These are phyloP conservation scores for Drosophila nikananu DNA, from an alignment of 1,140 invertebrate genomes.

Conservation along the genomic window DNA sequence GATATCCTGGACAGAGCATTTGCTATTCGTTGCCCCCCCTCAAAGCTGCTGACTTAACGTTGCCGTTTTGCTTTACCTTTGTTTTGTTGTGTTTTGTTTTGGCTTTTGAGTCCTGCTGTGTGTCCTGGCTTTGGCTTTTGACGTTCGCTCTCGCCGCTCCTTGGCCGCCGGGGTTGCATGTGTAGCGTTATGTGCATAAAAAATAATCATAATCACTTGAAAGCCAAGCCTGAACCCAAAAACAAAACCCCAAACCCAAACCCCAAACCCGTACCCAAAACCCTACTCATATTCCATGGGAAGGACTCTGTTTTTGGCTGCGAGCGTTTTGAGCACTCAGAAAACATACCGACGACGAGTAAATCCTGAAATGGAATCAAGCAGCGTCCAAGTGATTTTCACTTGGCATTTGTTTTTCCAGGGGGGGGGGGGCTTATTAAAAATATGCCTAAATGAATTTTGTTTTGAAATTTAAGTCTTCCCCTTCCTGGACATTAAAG, in stretches of 20 bases:
- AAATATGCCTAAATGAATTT: conserved; percentile 69
- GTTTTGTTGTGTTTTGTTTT: conserved; percentile 16
- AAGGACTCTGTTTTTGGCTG: conserved; percentile 22
- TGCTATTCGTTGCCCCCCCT: not conserved
- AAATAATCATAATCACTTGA: conserved; percentile 83
- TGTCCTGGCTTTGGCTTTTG: conserved; percentile 63
- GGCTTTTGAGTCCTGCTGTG: conserved; percentile 23
- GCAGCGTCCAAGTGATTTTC: conserved; percentile 43
- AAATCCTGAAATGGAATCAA: conserved; percentile 24
- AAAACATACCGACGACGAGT: conserved; percentile 46
- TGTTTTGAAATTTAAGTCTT: conserved; percentile 9
- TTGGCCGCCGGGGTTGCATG: conserved; percentile 53
- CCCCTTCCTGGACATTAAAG: conserved; percentile 35
- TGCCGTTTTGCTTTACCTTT: conserved; percentile 22
- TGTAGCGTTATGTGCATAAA: conserved; percentile 79
- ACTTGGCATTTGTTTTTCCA: conserved; percentile 26
- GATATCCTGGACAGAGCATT: conserved; percentile 7
- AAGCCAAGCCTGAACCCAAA: conserved; percentile 45
- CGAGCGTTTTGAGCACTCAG: conserved; percentile 71
- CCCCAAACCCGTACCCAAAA: not conserved
- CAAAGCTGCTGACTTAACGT: conserved; percentile 46
- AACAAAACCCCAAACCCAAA: conserved; percentile 6
- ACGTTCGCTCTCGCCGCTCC: conserved; percentile 34
- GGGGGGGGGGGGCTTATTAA: conserved; percentile 55
- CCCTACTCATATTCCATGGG: not conserved